Evolutionary conservation across 2,888 invertebrate genomes (phyloP), one percentile per base, ranked within the genome.

Genomic region (Empis stercorea): DNA sequence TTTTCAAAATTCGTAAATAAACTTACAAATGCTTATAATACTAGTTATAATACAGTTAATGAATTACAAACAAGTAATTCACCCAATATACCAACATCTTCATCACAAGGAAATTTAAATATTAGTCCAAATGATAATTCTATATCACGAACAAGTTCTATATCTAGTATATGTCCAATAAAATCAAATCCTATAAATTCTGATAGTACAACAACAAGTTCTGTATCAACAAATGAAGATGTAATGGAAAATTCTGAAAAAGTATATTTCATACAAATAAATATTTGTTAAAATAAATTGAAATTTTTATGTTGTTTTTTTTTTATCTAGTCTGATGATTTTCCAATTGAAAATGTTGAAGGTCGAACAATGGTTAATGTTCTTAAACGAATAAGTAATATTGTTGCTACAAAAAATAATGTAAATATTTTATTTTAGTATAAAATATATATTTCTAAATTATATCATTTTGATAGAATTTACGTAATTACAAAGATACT

Each of bases 361-460:
- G 68, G 62, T 0, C 59, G 67, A 34, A 87, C 84, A 63, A 74
- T 92, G 58, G 82, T 86, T 1, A 91, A 87, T 73, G 89, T 94
- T 51, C 71, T 94, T 16, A 84, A 81, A 59, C 76, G 92, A 56
- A 88, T 94, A 44, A 87, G 88, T 60, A 91, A 84, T 65, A 79
- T 93, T 44, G 74, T 92, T 40, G 91, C 87, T n/a, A 68, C 83
- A 46, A 84, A 84, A 58, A 83, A 81, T 58, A 81, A 78, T 60
- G 88, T 88, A 72, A 75, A 80, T 71, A 34, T 34, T n/a, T 34
- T 10, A n/a, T n/a, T 34, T 34, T 34, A n/a, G 32, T 32, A 13
- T 32, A 13, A 5, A 32, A 13, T 3, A 32, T 32, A 32, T 32
- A n/a, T n/a, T n/a, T n/a, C n/a, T n/a, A n/a, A n/a, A n/a, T n/a